Percentiles rank a stretch among this genome's conserved stretches.
phyloP scores from a whole-genome alignment of 2,113 vertebrate genomes.

The Todiramphus saurophagus region DNA sequence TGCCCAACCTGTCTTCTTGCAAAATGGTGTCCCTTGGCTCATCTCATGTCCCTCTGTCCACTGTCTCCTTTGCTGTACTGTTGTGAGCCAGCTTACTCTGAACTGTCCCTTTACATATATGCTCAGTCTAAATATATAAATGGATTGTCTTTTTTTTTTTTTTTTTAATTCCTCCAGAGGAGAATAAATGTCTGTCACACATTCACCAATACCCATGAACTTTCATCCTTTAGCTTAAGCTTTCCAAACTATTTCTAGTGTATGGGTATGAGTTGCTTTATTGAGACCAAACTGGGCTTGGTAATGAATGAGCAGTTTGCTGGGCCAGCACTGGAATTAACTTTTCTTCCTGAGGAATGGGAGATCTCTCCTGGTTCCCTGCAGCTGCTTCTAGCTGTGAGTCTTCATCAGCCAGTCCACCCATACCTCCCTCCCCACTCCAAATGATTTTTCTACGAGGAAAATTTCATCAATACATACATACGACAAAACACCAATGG shows the following conservation, averaged over 20 bases:
- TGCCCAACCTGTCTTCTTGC: not conserved
- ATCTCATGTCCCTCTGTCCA: not conserved
- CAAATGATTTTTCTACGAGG: constrained; percentile 53
- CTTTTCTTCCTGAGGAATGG: constrained; percentile 11
- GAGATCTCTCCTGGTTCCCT: constrained; percentile 7
- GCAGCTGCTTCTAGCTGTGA: constrained; percentile 50
- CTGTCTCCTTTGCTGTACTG: not conserved
- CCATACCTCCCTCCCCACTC: not conserved
- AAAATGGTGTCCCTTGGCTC: not conserved
- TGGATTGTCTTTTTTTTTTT: constrained; percentile 2
- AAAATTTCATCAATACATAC: constrained; percentile 15
- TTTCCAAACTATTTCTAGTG: not conserved
- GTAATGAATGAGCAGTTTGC: constrained; percentile 11
- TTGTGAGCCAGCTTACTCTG: constrained; percentile 18
- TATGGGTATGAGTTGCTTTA: not conserved
- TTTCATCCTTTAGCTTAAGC: constrained; percentile 22
- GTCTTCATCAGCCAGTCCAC: constrained; percentile 33
- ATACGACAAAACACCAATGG: accelerated
- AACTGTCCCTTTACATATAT: constrained; percentile 13
- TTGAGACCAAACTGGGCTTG: constrained; percentile 6
- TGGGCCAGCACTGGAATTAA: not conserved
- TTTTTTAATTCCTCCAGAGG: not conserved
- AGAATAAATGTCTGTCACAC: not conserved
- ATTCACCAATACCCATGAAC: constrained; percentile 9
- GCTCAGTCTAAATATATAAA: constrained; percentile 19